Conservation (phyloP, 2,888 invertebrate species). For the Lasioglossum vierecki region DNA sequence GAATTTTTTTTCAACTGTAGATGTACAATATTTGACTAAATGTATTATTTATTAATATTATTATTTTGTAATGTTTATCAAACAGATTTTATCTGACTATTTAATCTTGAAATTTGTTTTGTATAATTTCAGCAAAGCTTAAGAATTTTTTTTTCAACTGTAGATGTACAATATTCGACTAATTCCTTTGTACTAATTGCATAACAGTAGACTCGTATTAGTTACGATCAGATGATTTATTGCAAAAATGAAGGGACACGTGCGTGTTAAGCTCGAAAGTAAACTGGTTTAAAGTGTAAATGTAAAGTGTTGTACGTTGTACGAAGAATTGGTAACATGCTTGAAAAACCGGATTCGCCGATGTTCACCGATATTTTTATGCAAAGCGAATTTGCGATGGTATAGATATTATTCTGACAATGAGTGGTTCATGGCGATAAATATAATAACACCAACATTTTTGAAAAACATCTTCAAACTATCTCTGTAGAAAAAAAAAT, state of each 20-base stretch:
- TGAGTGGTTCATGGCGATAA: neutral
- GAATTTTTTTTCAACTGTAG: neutral
- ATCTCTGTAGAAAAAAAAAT: no score
- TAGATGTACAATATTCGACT: neutral
- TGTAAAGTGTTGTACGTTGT: no score
- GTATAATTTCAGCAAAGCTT: no score
- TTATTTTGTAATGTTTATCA: no score
- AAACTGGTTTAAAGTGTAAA: conserved; percentile 37
- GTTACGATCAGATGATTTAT: no score
- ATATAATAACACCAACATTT: neutral
- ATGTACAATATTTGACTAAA: neutral
- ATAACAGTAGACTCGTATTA: no score
- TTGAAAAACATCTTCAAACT: neutral
- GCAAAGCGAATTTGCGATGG: neutral
- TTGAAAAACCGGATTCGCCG: conserved; percentile 36
- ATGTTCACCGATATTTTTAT: neutral
- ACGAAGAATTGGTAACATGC: neutral
- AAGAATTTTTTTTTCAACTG: neutral
- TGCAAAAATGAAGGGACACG: neutral
- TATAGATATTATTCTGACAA: neutral
- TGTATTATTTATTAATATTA: no score
- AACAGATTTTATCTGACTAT: no score
- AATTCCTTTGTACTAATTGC: neutral
- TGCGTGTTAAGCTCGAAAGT: neutral
- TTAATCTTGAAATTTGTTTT: no score